A percentile compares a stretch with the other conserved stretches of the same genome.
phyloP scores from a whole-genome alignment of 2,113 vertebrate genomes.

The human (Homo sapiens) region DNA sequence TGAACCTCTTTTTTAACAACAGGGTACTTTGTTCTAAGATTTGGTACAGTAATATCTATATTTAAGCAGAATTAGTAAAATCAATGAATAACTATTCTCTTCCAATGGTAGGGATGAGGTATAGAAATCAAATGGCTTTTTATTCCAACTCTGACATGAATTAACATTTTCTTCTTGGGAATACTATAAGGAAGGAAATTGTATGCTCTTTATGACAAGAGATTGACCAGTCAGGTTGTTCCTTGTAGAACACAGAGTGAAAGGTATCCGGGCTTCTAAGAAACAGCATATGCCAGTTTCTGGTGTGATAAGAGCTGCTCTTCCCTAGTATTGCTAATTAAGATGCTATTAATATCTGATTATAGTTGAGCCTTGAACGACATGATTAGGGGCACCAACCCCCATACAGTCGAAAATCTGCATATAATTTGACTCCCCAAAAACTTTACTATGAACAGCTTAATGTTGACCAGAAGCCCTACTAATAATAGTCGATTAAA shows the following conservation, averaged over 20 bases:
- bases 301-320: conserved; percentile 85
- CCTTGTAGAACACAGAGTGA: conserved; percentile 93
- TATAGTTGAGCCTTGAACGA: background rate
- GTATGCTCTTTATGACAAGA: conserved; percentile 92
- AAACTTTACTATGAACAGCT: background rate
- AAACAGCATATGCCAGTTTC: conserved; percentile 93
- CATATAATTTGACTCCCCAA: background rate
- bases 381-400: too few relatives aligned
- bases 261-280: conserved; percentile 94
- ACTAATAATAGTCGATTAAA: background rate
- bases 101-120: background rate
- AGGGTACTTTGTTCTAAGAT: conserved; percentile 78
- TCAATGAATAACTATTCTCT: background rate
- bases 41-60: conserved; percentile 69
- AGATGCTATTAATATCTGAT: background rate
- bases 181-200: conserved; percentile 90
- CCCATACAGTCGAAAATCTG: background rate
- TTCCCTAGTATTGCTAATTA: background rate
- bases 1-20: conserved; percentile 84
- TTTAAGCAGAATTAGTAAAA: conserved; percentile 6
- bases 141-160: background rate
- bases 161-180: conserved; percentile 14
- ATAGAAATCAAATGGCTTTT: conserved; percentile 1
- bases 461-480: background rate
- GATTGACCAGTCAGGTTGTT: conserved; percentile 91